Evolutionary conservation across 2,113 vertebrate species (phyloP), one percentile per base, ranked within the genome.

Genomic region (Accipiter cooperii): DNA sequence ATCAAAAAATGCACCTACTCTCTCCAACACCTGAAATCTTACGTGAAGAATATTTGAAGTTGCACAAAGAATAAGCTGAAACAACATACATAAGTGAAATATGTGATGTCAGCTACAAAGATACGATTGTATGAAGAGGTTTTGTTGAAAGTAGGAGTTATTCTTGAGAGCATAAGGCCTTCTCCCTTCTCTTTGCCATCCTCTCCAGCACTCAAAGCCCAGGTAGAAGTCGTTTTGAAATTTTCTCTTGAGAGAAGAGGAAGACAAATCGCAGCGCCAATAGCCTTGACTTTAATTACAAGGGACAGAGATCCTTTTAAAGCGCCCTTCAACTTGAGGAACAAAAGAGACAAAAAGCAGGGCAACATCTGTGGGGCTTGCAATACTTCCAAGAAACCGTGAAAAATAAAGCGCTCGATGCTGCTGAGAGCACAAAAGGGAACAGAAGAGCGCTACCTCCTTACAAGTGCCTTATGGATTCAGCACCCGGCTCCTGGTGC

Each of bases 381-480:
- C 22, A 26, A 7, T 13, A 26, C 15, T n/a, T n/a, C 10, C 7
- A 29, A 65, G 19, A 26, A 73, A 8, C 31, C 7, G 57, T 22
- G 73, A 15, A n/a, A 82, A 87, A 63, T 9, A 54, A 77, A 64
- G 68, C 0, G 0, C n/a, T 61, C 9, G 0, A 2, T 5, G 76
- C 28, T 3, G 12, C 9, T 0, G 17, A 25, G 46, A 14, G n/a
- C 31, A 10, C 6, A 7, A 4, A 52, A 64, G 6, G 24, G 33
- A 69, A 7, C 3, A 54, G 8, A 54, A 2, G 31, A 10, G 44
- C 1, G 1, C 6, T 46, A 6, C 34, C 22, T 13, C 46, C 13
- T 2, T 44, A 17, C 8, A 13, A 14, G 8, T 4, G 24, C 21
- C 52, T 34, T 6, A 8, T 1, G 21, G 38, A 10, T 34, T 20